phyloP scores from a whole-genome alignment of 2,797 vertebrate genomes.

The Hozukius guyotensis region DNA sequence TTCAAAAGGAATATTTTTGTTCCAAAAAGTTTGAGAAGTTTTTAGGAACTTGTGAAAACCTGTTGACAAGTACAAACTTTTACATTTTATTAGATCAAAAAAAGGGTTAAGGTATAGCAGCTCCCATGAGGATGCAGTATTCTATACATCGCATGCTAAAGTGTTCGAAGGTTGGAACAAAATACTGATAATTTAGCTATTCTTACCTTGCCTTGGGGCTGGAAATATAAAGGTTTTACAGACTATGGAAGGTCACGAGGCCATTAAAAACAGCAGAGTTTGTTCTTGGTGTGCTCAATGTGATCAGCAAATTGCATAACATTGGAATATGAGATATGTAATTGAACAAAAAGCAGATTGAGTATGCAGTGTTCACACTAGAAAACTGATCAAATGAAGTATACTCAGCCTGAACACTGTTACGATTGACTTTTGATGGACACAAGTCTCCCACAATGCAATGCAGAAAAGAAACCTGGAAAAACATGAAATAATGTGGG shows the following conservation, averaged over 20 bases:
- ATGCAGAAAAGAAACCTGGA: not conserved
- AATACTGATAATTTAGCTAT: slow-evolving; percentile 2
- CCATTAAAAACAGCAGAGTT: not conserved
- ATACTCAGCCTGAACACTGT: not conserved
- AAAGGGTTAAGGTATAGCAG: not conserved
- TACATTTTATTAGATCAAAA: slow-evolving; percentile 16
- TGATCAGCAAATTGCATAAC: not conserved
- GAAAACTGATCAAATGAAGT: not conserved
- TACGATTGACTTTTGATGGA: not conserved
- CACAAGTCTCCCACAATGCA: not conserved
- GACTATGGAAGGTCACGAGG: not conserved
- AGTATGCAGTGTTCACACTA: not conserved
- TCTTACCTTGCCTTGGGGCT: slow-evolving; percentile 6
- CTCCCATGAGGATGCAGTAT: not conserved
- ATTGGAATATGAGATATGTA: not conserved
- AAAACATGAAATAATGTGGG: not conserved
- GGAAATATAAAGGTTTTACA: not conserved
- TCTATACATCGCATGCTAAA: not conserved
- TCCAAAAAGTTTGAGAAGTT: not conserved
- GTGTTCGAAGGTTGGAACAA: slow-evolving; percentile 3
- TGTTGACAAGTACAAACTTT: not conserved
- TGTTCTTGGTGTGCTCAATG: not conserved
- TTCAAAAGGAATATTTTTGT: not conserved
- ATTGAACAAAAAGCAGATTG: too few species aligned
- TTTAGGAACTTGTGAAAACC: not conserved